These are phyloP conservation scores for Alloscopus bannaensis DNA, from an alignment of 2,888 invertebrate genomes.

Conservation along the genomic window DNA sequence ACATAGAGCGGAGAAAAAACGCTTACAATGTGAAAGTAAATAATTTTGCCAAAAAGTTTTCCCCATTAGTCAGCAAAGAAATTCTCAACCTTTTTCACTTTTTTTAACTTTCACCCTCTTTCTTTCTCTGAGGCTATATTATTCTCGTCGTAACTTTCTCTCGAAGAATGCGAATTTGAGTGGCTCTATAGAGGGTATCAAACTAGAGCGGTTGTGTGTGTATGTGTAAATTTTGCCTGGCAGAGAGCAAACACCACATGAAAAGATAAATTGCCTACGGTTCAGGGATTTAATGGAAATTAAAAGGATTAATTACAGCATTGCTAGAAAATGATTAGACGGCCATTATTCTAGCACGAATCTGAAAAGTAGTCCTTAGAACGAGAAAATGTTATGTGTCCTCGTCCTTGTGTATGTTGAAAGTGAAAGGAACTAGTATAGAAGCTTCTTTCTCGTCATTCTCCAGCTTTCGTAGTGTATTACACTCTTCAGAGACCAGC, in stretches of 20 bases:
- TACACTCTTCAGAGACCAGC: conserved; percentile 5
- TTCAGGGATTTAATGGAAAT: conserved; percentile 56
- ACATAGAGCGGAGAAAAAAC: conserved; percentile 13
- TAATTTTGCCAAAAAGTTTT: conserved; percentile 47
- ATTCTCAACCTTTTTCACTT: conserved; percentile 15
- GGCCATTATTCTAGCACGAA: conserved; percentile 35
- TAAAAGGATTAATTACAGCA: conserved; percentile 58
- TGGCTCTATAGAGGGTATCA: too few relatives aligned
- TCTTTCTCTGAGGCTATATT: too few relatives aligned
- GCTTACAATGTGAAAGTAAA: conserved; percentile 36
- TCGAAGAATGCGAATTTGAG: not conserved
- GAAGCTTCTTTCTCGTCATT: not conserved
- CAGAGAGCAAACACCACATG: conserved; percentile 11
- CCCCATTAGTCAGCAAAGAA: conserved; percentile 30
- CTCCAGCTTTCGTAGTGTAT: not conserved
- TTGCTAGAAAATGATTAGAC: conserved; percentile 54
- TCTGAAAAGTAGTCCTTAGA: too few relatives aligned
- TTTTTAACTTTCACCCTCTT: conserved; percentile 32
- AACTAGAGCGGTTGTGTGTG: too few relatives aligned
- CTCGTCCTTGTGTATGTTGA: not conserved
- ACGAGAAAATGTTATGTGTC: too few relatives aligned
- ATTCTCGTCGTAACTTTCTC: too few relatives aligned
- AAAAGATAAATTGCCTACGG: conserved; percentile 57
- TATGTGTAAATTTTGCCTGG: conserved; percentile 5
- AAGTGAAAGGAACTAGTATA: too few relatives aligned